Evolutionary conservation across 2,797 vertebrate genomes (phyloP).

Genomic region (Acridotheres tristis): DNA sequence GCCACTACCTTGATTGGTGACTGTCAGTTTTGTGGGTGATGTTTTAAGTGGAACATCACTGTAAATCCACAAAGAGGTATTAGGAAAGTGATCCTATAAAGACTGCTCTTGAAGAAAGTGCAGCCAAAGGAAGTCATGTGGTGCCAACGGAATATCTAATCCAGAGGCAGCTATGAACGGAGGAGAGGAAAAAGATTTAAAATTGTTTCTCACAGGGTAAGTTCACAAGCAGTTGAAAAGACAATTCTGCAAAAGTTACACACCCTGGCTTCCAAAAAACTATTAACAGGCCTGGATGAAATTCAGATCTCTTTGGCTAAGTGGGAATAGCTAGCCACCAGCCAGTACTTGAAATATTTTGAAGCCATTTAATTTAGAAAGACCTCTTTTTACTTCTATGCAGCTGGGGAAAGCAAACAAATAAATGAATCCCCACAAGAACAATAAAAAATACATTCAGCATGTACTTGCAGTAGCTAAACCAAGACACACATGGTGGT

Average conservation of each 20-base stretch:
- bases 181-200: rapidly evolving
- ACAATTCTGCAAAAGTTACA: neutral
- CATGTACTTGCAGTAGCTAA: neutral
- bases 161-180: neutral
- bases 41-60: neutral
- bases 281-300: neutral
- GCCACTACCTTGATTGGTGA: neutral
- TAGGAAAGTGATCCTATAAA: neutral
- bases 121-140: neutral
- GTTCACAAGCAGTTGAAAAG: neutral
- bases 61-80: neutral
- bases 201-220: neutral
- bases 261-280: neutral
- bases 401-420: neutral
- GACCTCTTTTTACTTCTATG: neutral
- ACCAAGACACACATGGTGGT: neutral
- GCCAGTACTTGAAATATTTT: neutral
- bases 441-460: neutral
- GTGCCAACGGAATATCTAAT: neutral
- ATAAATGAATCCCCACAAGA: neutral
- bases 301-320: neutral
- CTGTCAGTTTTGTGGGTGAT: neutral
- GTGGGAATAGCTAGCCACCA: neutral
- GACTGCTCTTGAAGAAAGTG: neutral
- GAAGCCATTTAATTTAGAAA: neutral